Conservation (phyloP, 2,888 invertebrate species). For the Parelbella ahira region DNA sequence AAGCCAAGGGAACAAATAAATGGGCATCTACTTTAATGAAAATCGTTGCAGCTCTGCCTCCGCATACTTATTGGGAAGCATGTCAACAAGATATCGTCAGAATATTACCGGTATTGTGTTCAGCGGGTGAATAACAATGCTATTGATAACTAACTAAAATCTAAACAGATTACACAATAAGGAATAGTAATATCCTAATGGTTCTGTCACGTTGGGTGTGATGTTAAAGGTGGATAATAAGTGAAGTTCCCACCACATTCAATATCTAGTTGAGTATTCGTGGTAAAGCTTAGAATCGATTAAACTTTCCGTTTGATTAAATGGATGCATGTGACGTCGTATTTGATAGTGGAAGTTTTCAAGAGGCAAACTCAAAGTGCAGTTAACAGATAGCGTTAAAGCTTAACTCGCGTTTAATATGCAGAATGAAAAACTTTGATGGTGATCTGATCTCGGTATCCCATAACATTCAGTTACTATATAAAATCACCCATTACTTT, state of each 20-base stretch:
- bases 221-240: no score
- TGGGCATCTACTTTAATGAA: conserved; percentile 47
- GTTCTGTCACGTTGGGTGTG: no score
- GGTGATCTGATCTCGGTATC: no score
- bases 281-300: conserved; percentile 13
- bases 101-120: no score
- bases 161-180: no score
- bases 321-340: conserved; percentile 20
- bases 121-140: no score
- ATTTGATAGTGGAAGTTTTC: conserved; percentile 16
- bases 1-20: conserved; percentile 37
- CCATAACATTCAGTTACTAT: no score
- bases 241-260: no score
- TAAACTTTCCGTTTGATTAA: conserved; percentile 23
- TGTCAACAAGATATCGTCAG: conserved; percentile 16
- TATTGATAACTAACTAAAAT: no score
- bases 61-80: conserved; percentile 9
- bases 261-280: conserved; percentile 3
- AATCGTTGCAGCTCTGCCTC: conserved; percentile 40
- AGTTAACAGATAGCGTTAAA: conserved; percentile 8
- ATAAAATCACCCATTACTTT: no score
- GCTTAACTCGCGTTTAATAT: background rate
- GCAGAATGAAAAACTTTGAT: conserved; percentile 4
- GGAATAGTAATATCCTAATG: no score
- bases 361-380: conserved; percentile 6